These are phyloP conservation scores for Ditula angustiorana DNA, from an alignment of 2,888 invertebrate genomes.

Conservation along the genomic window DNA sequence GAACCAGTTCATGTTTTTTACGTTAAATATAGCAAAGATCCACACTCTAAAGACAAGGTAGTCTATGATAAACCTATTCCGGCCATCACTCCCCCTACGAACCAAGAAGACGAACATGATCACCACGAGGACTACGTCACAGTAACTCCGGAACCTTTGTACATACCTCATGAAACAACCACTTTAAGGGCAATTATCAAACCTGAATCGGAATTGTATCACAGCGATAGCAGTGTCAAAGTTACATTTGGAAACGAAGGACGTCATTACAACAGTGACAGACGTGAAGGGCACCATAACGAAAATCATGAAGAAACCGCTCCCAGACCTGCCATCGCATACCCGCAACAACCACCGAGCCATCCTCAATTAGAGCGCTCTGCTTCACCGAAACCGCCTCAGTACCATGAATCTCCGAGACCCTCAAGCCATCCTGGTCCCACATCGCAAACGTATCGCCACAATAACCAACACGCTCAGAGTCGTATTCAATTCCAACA, in stretches of 20 bases:
- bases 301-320: conserved; percentile 87
- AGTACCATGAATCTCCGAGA: conserved; percentile 58
- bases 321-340: conserved; percentile 87
- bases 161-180: conserved; percentile 88
- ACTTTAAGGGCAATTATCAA: conserved; percentile 93
- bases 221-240: conserved; percentile 92
- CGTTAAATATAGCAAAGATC: conserved; percentile 95
- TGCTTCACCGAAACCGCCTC: conserved; percentile 62
- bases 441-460: conserved; percentile 59
- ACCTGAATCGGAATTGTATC: conserved; percentile 94
- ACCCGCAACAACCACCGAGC: conserved; percentile 69
- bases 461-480: conserved; percentile 69
- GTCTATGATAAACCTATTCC: conserved; percentile 93
- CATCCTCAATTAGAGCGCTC: conserved; percentile 65
- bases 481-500: conserved; percentile 80
- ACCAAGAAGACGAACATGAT: conserved; percentile 85
- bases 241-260: conserved; percentile 92
- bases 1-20: conserved; percentile 96
- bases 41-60: conserved; percentile 89
- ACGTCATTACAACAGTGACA: conserved; percentile 71
- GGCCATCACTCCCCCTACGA: conserved; percentile 90
- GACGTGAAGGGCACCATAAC: conserved; percentile 64
- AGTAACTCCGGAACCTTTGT: conserved; percentile 80
- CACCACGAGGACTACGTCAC: conserved; percentile 85
- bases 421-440: conserved; percentile 54